Evolutionary conservation across 2,113 vertebrate species (phyloP), one percentile per base, ranked within the genome.

Genomic region (Rhynchopsitta pachyrhyncha): DNA sequence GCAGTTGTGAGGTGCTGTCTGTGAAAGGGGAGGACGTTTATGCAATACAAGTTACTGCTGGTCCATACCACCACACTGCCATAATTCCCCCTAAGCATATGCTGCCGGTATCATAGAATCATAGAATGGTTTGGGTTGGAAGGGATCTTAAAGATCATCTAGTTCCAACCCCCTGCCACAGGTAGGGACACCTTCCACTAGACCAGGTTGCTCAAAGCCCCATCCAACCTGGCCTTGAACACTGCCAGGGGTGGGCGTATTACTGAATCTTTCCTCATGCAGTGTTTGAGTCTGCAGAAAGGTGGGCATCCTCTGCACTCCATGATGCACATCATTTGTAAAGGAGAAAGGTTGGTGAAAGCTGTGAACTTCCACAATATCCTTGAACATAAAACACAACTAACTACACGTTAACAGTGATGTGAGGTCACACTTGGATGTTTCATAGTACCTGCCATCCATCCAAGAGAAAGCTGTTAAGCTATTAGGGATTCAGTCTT

Each of bases 391-490:
- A 42, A 91, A 86, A 76, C 79, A 16, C 77, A 82, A 57, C 10
- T 11, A 63, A 42, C n/a, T 60, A 11, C 39, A 25, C 67, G 17
- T 84, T 82, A 49, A 28, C n/a, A 76, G 69, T 25, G 62, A 47
- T 29, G 49, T 47, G 52, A 46, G 62, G 81, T 92, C 81, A 76
- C 41, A n/a, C 25, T 67, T 63, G 12, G 5, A 17, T 60, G 35
- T 94, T 89, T 66, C 37, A 4, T 49, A n/a, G 66, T 85, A 82
- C 52, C 81, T 76, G 29, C 70, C 47, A 31, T 67, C 78, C 59
- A 29, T 74, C 67, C 78, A 49, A 69, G 66, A 87, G 70, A 83
- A 82, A 87, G 86, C 74, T 90, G 66, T 73, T 93, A 82, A 57
- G 47, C 57, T 91, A 9, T 63, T 74, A 85, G 49, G 41, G 59